phyloP scores from a whole-genome alignment of 2,888 invertebrate genomes.

The Dicranocentrus wangi region DNA sequence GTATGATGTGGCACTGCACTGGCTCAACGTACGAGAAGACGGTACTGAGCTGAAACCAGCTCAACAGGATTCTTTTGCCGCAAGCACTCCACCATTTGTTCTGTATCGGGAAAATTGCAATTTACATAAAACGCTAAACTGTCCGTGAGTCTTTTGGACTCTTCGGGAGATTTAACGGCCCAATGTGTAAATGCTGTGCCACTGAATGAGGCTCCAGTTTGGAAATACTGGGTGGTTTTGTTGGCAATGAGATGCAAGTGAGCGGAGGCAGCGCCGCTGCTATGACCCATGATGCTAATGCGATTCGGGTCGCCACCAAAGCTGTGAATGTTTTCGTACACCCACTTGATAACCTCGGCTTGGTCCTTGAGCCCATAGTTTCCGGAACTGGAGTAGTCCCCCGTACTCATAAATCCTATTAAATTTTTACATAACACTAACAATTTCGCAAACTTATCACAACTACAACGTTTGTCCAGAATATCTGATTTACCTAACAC shows the following conservation, averaged over 20 bases:
- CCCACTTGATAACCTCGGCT: conserved; percentile 49
- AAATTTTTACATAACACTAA: too few relatives aligned
- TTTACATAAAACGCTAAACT: conserved; percentile 35
- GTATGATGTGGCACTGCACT: too few relatives aligned
- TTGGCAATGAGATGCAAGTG: conserved; percentile 61
- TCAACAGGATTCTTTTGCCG: conserved; percentile 52
- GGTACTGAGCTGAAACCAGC: conserved; percentile 53
- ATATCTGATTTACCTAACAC: conserved; percentile 22
- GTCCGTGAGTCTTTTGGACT: conserved; percentile 52
- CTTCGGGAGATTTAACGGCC: conserved; percentile 55
- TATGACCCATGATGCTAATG: conserved; percentile 49
- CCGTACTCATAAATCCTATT: conserved; percentile 52
- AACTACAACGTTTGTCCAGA: too few relatives aligned
- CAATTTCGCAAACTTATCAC: too few relatives aligned
- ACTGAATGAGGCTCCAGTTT: conserved; percentile 60
- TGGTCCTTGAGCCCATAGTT: conserved; percentile 43
- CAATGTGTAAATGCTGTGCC: conserved; percentile 64
- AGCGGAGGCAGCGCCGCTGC: conserved; percentile 56
- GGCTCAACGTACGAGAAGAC: conserved; percentile 48
- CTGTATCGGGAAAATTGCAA: conserved; percentile 35
- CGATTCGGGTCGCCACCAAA: conserved; percentile 60
- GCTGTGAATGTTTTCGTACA: conserved; percentile 51
- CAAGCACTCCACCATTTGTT: conserved; percentile 55
- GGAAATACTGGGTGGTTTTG: conserved; percentile 58
- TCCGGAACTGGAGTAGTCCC: conserved; percentile 21